Conservation (phyloP, 2,888 invertebrate species). For the Amblyjoppa fuscipennis region DNA sequence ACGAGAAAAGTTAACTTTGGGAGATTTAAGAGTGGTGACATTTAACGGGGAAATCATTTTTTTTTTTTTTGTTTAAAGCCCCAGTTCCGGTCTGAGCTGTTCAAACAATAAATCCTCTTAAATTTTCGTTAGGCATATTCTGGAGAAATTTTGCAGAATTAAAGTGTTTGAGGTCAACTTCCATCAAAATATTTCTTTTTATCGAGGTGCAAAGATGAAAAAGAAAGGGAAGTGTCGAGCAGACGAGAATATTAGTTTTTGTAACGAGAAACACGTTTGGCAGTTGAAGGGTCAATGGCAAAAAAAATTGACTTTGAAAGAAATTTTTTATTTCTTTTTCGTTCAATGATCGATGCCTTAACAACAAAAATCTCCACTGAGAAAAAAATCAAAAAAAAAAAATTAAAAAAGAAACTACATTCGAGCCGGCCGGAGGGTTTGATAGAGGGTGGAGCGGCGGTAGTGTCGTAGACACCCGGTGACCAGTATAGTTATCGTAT, state of each 20-base stretch:
- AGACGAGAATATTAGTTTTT: no score
- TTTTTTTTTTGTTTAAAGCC: no score
- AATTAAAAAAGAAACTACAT: not conserved
- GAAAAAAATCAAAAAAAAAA: conserved; percentile 1
- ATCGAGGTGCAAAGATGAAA: not conserved
- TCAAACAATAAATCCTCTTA: no score
- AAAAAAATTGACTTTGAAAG: not conserved
- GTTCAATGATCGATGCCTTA: conserved; percentile 38
- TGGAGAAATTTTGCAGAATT: no score
- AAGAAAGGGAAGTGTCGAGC: not conserved
- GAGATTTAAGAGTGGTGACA: no score
- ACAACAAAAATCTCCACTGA: not conserved
- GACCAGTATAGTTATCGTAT: conserved; percentile 43
- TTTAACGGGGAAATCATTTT: no score
- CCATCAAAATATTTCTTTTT: no score
- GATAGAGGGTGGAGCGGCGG: conserved; percentile 21
- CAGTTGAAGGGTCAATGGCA: not conserved
- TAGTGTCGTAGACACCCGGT: conserved; percentile 40
- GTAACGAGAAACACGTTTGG: no score
- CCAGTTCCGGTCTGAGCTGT: no score
- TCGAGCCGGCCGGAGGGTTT: conserved; percentile 23
- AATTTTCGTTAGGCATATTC: no score
- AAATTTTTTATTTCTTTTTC: not conserved
- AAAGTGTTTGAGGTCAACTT: no score
- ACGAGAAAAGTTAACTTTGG: no score